Evolutionary conservation across 2,113 vertebrate species (phyloP).

Genomic region (Pongo pygmaeus): DNA sequence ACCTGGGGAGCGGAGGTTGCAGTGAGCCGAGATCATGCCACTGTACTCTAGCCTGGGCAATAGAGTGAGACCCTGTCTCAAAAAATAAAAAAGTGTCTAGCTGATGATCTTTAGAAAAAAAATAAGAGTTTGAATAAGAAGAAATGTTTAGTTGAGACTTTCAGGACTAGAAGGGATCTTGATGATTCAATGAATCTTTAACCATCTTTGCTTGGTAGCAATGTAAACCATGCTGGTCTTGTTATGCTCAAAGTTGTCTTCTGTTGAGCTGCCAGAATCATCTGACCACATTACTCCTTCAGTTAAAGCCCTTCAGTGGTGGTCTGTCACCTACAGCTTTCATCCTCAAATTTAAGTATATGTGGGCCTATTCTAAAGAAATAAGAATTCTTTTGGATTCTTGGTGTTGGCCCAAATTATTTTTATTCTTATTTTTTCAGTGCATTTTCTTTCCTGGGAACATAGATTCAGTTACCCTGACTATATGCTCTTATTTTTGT

Average conservation of each 20-base stretch:
- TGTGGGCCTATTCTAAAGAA: background rate
- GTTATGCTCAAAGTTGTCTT: no score
- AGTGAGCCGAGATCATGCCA: no score
- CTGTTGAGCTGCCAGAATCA: background rate
- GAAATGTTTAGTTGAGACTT: background rate
- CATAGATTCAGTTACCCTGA: background rate
- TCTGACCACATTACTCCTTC: background rate
- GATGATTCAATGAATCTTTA: background rate
- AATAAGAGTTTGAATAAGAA: background rate
- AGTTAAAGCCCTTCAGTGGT: background rate
- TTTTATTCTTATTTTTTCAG: background rate
- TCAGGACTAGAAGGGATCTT: background rate
- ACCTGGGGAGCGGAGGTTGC: no score
- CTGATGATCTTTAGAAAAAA: background rate
- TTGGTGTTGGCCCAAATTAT: background rate
- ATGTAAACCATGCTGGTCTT: background rate
- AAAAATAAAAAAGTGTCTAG: background rate
- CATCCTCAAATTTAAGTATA: background rate
- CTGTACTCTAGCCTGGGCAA: no score
- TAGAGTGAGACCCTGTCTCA: no score
- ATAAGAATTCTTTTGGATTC: background rate
- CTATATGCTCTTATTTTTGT: background rate
- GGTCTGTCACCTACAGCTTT: background rate
- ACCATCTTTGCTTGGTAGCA: background rate
- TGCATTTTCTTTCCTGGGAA: background rate